Base-by-base conservation (phyloP, 2,797 vertebrate species). In the Neosalanx taihuensis region DNA sequence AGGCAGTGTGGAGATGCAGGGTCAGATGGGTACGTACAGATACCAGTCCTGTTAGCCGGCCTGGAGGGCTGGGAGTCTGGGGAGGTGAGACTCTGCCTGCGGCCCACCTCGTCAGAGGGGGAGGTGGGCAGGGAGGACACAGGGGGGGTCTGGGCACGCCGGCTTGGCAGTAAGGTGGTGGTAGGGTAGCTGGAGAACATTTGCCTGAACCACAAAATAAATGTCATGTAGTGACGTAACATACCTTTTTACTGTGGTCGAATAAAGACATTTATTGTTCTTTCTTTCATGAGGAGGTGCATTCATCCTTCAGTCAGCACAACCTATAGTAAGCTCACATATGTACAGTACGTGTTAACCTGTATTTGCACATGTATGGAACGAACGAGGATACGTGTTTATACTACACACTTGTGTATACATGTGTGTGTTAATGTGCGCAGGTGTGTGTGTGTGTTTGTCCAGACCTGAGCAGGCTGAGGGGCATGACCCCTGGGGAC, bases 131-230 rank as follows among this genome's bases (percentile, higher is more conserved):
- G 88, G 0, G 97, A 99, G 0, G 96, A 94, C 80, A 98, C 95
- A 0, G 97, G 97, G 35, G 97, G 97, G 30, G 97, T 99, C 89
- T 99, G 97, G 35, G 97, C 97, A 64, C 97, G 94, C 5, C 97
- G 94, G 10, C 93, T 91, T 0, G 97, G 96, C 72, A 94, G 93
- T 26, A 98, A 91, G 0, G 94, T 94, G 62, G 96, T 99, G n/a
- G 97, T 98, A 3, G 97, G 97, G 71, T 99, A 99, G 86, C 97
- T 99, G 71, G 97, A 99, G 90, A 99, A 99, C 97, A 99, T 99
- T 95, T 99, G 97, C 86, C 97, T 99, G 87, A 56, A 18, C 60
- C 37, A 31, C 51, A 46, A 62, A 62, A 46, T 3, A 13, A 46
- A 12, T 41, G 37, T 3, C 10, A 41, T 41, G 12, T 41, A 12